phyloP scores from a whole-genome alignment of 2,888 invertebrate species.

The Antheraea yamamai region DNA sequence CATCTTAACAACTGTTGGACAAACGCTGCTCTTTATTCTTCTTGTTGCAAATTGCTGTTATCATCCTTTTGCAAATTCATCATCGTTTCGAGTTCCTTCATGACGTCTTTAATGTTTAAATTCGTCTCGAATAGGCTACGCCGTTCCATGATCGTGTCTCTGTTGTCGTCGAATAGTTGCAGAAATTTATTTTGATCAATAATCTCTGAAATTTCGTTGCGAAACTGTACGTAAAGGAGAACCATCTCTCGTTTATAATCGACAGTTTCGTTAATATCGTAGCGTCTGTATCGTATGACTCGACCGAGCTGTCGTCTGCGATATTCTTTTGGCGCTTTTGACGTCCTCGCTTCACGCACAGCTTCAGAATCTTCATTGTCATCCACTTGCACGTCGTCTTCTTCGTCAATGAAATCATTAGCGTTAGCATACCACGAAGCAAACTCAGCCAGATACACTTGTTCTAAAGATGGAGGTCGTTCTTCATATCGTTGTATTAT shows the following conservation, averaged over 20 bases:
- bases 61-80: background rate
- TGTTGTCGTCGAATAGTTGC: background rate
- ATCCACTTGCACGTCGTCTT: constrained; percentile 30
- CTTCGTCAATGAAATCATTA: background rate
- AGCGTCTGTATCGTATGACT: background rate
- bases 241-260: background rate
- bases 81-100: background rate
- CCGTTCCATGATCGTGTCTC: background rate
- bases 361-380: background rate
- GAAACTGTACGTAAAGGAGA: background rate
- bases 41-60: background rate
- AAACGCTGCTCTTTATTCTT: background rate
- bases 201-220: background rate
- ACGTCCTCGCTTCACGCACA: background rate
- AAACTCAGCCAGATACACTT: constrained; percentile 39
- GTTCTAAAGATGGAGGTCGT: constrained; percentile 36
- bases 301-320: background rate
- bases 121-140: background rate
- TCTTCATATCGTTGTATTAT: constrained; percentile 42
- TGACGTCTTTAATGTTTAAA: background rate
- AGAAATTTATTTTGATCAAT: background rate
- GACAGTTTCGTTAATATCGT: background rate
- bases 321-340: background rate
- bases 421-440: constrained; percentile 37
- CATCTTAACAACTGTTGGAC: background rate